Percentiles rank a stretch among this genome's conserved stretches.
Conservation (phyloP, 2,797 vertebrate species). For the Peromyscus nudipes region DNA sequence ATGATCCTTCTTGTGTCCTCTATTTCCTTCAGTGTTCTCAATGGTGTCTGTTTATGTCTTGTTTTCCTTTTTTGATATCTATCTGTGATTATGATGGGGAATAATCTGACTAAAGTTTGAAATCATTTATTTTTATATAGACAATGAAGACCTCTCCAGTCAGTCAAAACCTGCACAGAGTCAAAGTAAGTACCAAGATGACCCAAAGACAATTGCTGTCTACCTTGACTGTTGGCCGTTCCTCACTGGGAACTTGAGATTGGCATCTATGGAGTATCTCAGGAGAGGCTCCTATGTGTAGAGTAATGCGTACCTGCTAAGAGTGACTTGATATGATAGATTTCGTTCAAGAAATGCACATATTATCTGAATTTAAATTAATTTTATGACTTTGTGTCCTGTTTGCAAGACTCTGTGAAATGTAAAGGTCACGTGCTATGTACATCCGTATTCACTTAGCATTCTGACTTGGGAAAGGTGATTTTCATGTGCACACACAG, state of each 20-base stretch:
- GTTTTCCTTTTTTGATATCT: not conserved
- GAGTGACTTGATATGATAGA: not conserved
- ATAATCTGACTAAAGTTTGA: conserved; percentile 25
- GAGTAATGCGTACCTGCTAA: not conserved
- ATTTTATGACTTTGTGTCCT: not conserved
- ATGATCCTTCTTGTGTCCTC: not conserved
- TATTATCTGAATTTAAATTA: not conserved
- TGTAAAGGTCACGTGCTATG: not conserved
- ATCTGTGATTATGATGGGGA: not conserved
- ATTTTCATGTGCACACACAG: not conserved
- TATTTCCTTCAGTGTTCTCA: not conserved
- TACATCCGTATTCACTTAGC: not conserved
- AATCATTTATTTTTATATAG: conserved; percentile 84
- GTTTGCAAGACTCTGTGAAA: not conserved
- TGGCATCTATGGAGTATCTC: not conserved
- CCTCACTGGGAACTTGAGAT: not conserved
- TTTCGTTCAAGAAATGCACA: not conserved
- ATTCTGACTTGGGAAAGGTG: not conserved
- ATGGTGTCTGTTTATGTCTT: not conserved
- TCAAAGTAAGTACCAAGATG: conserved; percentile 88
- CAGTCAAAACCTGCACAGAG: conserved; percentile 88
- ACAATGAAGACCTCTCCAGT: conserved; percentile 89
- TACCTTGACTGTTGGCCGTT: not conserved
- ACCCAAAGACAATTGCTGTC: not conserved
- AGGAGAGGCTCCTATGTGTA: not conserved